Conservation (phyloP, 2,797 vertebrate species). For the Pagetopsis macropterus region DNA sequence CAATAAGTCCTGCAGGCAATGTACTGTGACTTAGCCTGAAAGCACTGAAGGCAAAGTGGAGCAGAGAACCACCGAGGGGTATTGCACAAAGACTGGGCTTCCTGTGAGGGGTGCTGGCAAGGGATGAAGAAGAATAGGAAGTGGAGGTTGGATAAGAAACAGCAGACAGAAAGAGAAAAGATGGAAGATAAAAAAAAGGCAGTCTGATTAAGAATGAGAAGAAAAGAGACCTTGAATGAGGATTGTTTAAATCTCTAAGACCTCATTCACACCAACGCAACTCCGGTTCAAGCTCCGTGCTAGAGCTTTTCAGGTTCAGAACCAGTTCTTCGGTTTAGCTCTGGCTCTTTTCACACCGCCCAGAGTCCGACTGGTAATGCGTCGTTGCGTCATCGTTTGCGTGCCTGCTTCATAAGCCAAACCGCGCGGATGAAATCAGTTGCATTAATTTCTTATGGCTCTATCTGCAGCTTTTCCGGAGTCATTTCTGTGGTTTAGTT, state of each 20-base stretch:
- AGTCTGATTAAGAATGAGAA: conserved; percentile 20
- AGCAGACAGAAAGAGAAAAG: background rate
- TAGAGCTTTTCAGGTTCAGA: too few species aligned
- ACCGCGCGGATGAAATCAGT: too few species aligned
- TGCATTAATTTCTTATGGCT: too few species aligned
- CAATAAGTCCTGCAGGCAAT: conserved; percentile 37
- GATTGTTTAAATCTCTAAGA: conserved; percentile 1
- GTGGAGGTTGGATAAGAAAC: conserved; percentile 4
- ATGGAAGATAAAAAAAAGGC: background rate
- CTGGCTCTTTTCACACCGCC: too few species aligned
- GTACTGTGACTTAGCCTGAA: conserved; percentile 30
- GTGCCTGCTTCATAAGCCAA: too few species aligned
- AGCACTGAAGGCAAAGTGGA: conserved; percentile 55
- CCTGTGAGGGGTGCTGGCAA: conserved; percentile 23
- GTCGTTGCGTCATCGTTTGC: too few species aligned
- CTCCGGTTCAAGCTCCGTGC: too few species aligned
- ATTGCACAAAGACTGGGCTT: conserved; percentile 11
- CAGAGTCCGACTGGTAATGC: too few species aligned
- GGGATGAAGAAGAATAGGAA: conserved; percentile 11
- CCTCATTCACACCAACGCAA: too few species aligned
- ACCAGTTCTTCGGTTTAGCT: too few species aligned
- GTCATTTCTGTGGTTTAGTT: too few species aligned
- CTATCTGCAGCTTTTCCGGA: too few species aligned
- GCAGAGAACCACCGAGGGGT: conserved; percentile 55
- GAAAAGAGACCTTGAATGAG: conserved; percentile 32